Percentiles rank a stretch among this genome's conserved stretches.
phyloP scores from a whole-genome alignment of 2,797 vertebrate species.

The Microcaecilia unicolor region DNA sequence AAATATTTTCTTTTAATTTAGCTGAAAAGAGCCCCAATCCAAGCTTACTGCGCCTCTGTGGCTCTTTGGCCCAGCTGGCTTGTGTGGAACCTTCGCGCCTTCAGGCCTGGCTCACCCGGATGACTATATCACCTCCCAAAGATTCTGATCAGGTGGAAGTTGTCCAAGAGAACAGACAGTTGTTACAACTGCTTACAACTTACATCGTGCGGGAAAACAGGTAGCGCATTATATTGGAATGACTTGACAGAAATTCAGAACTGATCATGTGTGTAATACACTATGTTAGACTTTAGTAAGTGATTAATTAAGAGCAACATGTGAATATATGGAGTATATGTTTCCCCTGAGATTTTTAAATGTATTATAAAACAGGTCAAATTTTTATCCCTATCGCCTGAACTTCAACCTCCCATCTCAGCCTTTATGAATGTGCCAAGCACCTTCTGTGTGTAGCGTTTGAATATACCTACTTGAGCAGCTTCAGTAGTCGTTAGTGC shows the following conservation, averaged over 20 bases:
- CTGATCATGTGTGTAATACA: not conserved
- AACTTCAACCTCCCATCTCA: too few relatives aligned
- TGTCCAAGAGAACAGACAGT: conserved; percentile 94
- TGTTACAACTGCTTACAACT: conserved; percentile 85
- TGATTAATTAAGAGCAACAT: too few relatives aligned
- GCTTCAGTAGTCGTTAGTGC: too few relatives aligned
- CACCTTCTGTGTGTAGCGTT: too few relatives aligned
- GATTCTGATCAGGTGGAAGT: conserved; percentile 89
- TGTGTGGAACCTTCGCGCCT: conserved; percentile 83
- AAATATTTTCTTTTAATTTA: conserved; percentile 23
- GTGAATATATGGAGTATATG: too few relatives aligned
- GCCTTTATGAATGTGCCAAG: too few relatives aligned
- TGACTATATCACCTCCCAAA: conserved; percentile 86
- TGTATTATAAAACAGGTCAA: too few relatives aligned
- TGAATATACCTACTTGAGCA: too few relatives aligned
- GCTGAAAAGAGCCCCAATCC: conserved; percentile 97
- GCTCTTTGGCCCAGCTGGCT: conserved; percentile 90
- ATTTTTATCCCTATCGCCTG: too few relatives aligned
- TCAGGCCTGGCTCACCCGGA: conserved; percentile 90
- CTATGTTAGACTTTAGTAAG: not conserved
- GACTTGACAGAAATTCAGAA: not conserved
- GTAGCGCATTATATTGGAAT: conserved; percentile 16
- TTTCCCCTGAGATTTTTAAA: too few relatives aligned
- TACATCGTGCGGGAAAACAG: conserved; percentile 93
- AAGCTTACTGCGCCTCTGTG: conserved; percentile 84